Base-by-base conservation (phyloP, 1,140 invertebrate genomes). In the Aphis gossypii region DNA sequence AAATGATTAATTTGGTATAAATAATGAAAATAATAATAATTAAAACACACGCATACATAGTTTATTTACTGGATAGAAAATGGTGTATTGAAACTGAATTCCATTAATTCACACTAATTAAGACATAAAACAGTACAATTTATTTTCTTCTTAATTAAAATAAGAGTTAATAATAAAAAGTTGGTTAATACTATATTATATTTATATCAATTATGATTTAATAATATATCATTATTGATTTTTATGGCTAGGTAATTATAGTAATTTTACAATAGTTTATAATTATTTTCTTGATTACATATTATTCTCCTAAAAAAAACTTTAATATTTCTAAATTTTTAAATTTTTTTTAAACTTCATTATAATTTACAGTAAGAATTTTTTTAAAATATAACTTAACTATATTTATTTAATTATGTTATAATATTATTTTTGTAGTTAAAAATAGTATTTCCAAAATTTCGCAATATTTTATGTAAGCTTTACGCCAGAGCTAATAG, bases 401-500 rank as follows among this genome's bases (percentile, higher is more conserved):
- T 5, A n/a, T n/a, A n/a, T 18, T 18, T n/a, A 68, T 68, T n/a
- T 68, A 18, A 68, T 68, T n/a, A n/a, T 14, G 6, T 0, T 76
- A 18, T 76, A n/a, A 76, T 76, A n/a, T n/a, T n/a, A 76, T 68
- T 30, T 60, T 68, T 4, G 14, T 68, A 5, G 30, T 18, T 68
- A n/a, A 60, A n/a, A 68, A 68, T 68, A n/a, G 30, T 68, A 35
- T 76, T 76, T 76, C 0, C 6, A 18, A n/a, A 3, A 68, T 11
- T 11, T 4, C 11, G 6, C 2, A 0, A 68, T 11, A 30, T 68
- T 3, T 4, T 68, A 14, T n/a, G 5, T 20, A 0, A 76, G 3
- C 1, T n/a, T 4, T 76, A n/a, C 0, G 14, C n/a, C 11, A 18
- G 14, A n/a, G 0, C 0, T 76, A 6, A 4, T 4, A 76, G n/a